These are phyloP conservation scores for Harmothoe impar DNA, from an alignment of 2,888 invertebrate species.

Conservation along the genomic window DNA sequence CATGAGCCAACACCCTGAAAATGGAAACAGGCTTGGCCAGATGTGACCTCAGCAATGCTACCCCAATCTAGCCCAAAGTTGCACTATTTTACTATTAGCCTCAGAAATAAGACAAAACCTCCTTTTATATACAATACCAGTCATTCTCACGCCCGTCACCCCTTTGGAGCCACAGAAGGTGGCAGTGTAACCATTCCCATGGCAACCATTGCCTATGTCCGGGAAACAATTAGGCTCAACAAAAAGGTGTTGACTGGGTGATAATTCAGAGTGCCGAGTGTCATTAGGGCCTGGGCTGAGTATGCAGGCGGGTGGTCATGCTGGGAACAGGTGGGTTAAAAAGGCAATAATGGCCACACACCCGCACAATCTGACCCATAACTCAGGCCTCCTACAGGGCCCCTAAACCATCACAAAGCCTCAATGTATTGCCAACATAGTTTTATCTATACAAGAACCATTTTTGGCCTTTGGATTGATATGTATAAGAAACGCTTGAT, in stretches of 20 bases:
- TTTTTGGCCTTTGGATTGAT: no score
- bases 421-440: no score
- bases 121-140: no score
- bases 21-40: not conserved
- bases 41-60: not conserved
- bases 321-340: conserved; percentile 5
- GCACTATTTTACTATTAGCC: no score
- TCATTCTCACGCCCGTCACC: not conserved
- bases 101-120: no score
- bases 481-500: no score
- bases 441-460: no score
- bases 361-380: not conserved
- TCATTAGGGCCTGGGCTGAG: not conserved
- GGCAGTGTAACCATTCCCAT: conserved; percentile 44
- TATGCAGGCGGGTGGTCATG: not conserved
- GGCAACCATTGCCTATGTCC: conserved; percentile 53
- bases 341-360: conserved; percentile 12
- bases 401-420: no score
- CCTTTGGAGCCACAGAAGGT: not conserved
- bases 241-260: conserved; percentile 22
- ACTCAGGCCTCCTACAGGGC: no score
- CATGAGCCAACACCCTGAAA: no score
- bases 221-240: conserved; percentile 30
- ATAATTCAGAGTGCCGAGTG: conserved; percentile 50
- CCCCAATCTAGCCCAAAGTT: not conserved